Base-by-base conservation (phyloP, 2,797 vertebrate species). In the Orientallactaga sibirica region DNA sequence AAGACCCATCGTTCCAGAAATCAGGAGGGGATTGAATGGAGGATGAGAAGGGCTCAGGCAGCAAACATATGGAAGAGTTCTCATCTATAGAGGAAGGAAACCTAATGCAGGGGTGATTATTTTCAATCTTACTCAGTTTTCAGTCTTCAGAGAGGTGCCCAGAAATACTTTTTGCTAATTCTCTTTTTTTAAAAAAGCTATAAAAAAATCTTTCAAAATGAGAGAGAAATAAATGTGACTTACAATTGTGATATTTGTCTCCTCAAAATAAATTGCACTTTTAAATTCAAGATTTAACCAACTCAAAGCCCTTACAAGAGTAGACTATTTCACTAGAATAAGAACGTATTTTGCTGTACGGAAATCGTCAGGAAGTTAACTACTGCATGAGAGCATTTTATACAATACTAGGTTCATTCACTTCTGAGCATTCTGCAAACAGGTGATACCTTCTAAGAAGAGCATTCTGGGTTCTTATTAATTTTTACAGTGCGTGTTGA, bases 141-240 rank as follows among this genome's bases (percentile, higher is more conserved):
- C 91, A 97, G 93, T 58, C 80, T 97, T 97, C 87, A 92, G 43
- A 97, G 77, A 68, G 97, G 80, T 48, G 33, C 87, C 95, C 97
- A 96, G 96, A 98, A 98, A 97, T 97, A 95, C 95, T 97, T 97
- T 95, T 95, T 96, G 95, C 90, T 97, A 97, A 98, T 97, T 97
- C 96, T 94, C 70, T 86, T 96, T 86, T 88, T 74, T 86, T 88
- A 43, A 94, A 93, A 58, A 96, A 97, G 75, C 20, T 97, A 58
- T 58, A 58, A 97, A 93, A 88, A 78, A 94, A 83, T 95, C 94
- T 97, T 95, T 92, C 93, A 97, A 95, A 96, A 96, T 77, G 67
- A 93, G 77, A 97, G 82, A 95, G 97, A 97, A 97, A 67, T 95
- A 93, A 98, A 96, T 84, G 82, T 96, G 74, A 24, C 87, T 89